phyloP scores from a whole-genome alignment of 2,888 invertebrate genomes.

The Meandrusa payeni region DNA sequence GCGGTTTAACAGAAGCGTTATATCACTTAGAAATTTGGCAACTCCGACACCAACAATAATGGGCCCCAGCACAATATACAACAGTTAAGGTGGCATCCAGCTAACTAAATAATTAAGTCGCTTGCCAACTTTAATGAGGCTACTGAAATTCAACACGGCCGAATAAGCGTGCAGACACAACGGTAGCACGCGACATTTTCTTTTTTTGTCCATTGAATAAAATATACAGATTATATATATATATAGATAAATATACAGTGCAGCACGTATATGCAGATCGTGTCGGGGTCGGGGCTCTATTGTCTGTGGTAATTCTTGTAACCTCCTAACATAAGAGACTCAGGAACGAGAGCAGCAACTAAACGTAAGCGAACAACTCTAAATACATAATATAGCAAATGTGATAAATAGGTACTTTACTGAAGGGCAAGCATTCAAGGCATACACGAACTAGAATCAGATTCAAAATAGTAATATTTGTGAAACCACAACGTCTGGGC shows the following conservation, averaged over 20 bases:
- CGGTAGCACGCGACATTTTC: not conserved
- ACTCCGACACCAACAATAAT: constrained; percentile 9
- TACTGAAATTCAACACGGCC: constrained; percentile 47
- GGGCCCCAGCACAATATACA: constrained; percentile 12
- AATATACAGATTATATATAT: too few species aligned
- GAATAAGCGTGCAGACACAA: constrained; percentile 44
- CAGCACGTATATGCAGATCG: too few species aligned
- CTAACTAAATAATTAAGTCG: constrained; percentile 30
- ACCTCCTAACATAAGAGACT: too few species aligned
- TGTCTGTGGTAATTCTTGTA: too few species aligned
- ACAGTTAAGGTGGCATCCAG: constrained; percentile 19
- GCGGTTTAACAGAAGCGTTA: not conserved
- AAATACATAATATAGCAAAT: too few species aligned
- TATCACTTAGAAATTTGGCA: constrained; percentile 22
- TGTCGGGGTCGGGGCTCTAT: too few species aligned
- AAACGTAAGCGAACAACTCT: too few species aligned
- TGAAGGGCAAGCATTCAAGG: too few species aligned
- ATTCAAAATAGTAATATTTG: constrained; percentile 1
- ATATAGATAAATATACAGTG: too few species aligned
- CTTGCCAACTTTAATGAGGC: constrained; percentile 50
- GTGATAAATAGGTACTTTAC: not conserved
- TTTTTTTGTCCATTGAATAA: too few species aligned
- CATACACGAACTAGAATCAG: too few species aligned
- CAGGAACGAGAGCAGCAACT: too few species aligned
- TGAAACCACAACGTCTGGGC: not conserved